Percentiles rank a stretch among this genome's conserved stretches.
phyloP scores from a whole-genome alignment of 2,797 vertebrate genomes.

The Enteromius trimaculatus region DNA sequence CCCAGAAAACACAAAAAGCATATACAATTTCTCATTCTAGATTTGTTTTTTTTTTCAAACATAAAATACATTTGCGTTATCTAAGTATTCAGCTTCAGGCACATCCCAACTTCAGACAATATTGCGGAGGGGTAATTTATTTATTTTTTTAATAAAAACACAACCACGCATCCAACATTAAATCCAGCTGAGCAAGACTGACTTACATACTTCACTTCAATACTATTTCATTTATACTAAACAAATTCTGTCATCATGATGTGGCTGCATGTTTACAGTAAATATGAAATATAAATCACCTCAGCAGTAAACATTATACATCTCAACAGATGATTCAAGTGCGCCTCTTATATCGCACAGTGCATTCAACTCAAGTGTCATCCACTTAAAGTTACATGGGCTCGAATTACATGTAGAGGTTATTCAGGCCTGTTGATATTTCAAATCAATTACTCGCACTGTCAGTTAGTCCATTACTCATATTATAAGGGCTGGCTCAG shows the following conservation, averaged over 20 bases:
- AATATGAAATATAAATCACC: constrained; percentile 28
- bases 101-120: neutral
- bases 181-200: neutral
- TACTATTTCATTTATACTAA: neutral
- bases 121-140: neutral
- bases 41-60: neutral
- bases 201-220: neutral
- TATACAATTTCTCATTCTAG: neutral
- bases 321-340: constrained; percentile 45
- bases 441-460: constrained; percentile 56
- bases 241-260: neutral
- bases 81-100: neutral
- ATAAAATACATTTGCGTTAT: neutral
- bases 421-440: constrained; percentile 56
- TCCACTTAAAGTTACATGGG: constrained; percentile 54
- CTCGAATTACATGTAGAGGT: constrained; percentile 57
- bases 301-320: constrained; percentile 45
- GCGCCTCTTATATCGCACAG: constrained; percentile 44
- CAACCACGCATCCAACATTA: neutral
- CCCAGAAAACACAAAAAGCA: neutral
- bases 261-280: constrained; percentile 17
- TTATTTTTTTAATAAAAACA: neutral
- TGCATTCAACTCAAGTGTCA: constrained; percentile 57
- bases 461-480: constrained; percentile 49
- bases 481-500: constrained; percentile 44